A percentile compares a stretch with the other conserved stretches of the same genome.
phyloP scores from a whole-genome alignment of 1,140 invertebrate genomes.

The Drosophila biarmipes region DNA sequence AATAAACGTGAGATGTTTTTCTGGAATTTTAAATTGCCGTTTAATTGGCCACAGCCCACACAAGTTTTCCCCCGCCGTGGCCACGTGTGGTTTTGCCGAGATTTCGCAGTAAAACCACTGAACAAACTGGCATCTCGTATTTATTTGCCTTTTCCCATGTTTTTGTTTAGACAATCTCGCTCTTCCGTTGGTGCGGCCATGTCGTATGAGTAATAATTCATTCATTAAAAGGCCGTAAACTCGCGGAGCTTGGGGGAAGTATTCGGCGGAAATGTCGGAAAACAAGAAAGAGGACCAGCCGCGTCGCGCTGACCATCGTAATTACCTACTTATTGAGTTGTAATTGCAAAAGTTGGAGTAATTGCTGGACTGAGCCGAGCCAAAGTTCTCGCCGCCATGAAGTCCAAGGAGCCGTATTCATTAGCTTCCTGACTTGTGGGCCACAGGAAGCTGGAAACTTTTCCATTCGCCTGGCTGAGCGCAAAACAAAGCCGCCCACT shows the following conservation, averaged over 20 bases:
- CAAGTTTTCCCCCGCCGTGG: constrained; percentile 15
- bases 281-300: constrained; percentile 14
- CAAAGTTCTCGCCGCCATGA: constrained; percentile 31
- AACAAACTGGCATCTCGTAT: constrained; percentile 23
- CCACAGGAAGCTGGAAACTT: constrained; percentile 51
- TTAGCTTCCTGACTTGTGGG: constrained; percentile 37
- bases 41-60: constrained; percentile 46
- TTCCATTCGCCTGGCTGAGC: constrained; percentile 17
- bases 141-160: constrained; percentile 34
- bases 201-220: constrained; percentile 63
- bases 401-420: constrained; percentile 32
- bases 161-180: constrained; percentile 45
- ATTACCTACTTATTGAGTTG: constrained; percentile 77
- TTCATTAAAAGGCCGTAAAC: constrained; percentile 59
- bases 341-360: constrained; percentile 76
- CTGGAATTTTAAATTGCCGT: constrained; percentile 51
- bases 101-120: constrained; percentile 34
- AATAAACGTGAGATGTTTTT: constrained; percentile 57
- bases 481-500: constrained; percentile 41
- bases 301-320: constrained; percentile 19
- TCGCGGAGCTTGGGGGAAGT: constrained; percentile 11
- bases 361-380: constrained; percentile 46
- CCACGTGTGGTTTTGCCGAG: constrained; percentile 17
- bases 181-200: constrained; percentile 22
- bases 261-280: constrained; percentile 42